Base-by-base conservation (phyloP, 2,113 vertebrate genomes). In the Murina feae region DNA sequence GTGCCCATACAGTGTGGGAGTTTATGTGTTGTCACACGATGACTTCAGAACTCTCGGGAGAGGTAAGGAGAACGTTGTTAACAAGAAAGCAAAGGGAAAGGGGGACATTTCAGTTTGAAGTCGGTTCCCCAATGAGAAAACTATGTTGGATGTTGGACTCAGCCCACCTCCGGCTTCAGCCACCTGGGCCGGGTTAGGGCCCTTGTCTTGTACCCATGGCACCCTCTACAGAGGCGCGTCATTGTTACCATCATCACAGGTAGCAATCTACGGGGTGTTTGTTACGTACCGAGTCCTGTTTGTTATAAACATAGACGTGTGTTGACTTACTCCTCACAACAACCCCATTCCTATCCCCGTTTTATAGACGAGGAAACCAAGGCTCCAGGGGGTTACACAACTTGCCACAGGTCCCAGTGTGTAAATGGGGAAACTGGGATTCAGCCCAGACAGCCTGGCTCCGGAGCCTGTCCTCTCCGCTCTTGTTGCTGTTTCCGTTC, bases 11-110 rank as follows among this genome's bases (percentile, higher is more conserved):
- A 47, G 0, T 44, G 44, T 28, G 60, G 81, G 68, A 9, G 44
- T 85, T 86, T 86, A 32, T 90, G 44, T 82, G 63, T 75, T 74
- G 35, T 85, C 66, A 18, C 58, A 39, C 42, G 11, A 42, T n/a
- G 84, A 60, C 88, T 93, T 93, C 16, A 75, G 86, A 66, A 69
- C 63, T 66, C 92, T 23, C 3, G 69, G 82, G 94, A 84, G 88
- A 94, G 37, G 25, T 21, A 14, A 71, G 55, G 51, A 32, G 65
- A n/a, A 83, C 55, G 78, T 80, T 49, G 55, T 84, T 88, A 53
- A 71, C 76, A 20, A 53, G 84, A 66, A 85, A 68, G 75, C 65
- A 35, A 39, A n/a, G 55, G 69, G 14, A 88, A 87, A 71, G 71
- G n/a, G 39, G 55, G 53, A 25, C 13, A 21, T 76, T 96, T 60